Conservation (phyloP, 2,888 invertebrate species). For the Neoscelio sp. region DNA sequence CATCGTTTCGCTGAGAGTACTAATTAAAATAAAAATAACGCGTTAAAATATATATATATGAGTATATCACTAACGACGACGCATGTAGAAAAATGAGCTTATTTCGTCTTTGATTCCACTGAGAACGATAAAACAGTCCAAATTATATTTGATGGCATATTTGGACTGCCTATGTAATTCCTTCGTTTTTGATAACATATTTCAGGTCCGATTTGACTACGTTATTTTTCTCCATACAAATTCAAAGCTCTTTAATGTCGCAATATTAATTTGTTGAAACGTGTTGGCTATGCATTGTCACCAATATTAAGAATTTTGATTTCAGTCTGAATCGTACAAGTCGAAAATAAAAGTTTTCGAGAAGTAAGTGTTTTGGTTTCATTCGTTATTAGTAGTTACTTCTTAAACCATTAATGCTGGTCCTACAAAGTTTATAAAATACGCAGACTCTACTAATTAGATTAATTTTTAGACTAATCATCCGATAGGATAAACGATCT, state of each 20-base stretch:
- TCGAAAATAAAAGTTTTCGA: slow-evolving; percentile 55
- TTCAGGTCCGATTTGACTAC: slow-evolving; percentile 47
- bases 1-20: slow-evolving; percentile 59
- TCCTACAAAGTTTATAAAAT: slow-evolving; percentile 68
- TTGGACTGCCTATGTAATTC: no score
- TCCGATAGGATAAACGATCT: slow-evolving; percentile 62
- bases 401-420: slow-evolving; percentile 66
- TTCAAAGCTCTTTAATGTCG: slow-evolving; percentile 81
- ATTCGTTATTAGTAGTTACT: slow-evolving; percentile 56
- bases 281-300: slow-evolving; percentile 81
- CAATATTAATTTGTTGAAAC: slow-evolving; percentile 80
- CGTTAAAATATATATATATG: slow-evolving; percentile 47
- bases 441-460: slow-evolving; percentile 65
- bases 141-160: no score
- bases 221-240: slow-evolving; percentile 69
- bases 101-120: slow-evolving; percentile 79
- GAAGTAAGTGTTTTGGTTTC: slow-evolving; percentile 50
- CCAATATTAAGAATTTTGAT: slow-evolving; percentile 79
- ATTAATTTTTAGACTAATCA: slow-evolving; percentile 60
- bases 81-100: slow-evolving; percentile 83
- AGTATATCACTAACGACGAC: slow-evolving; percentile 77
- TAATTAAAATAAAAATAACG: slow-evolving; percentile 58
- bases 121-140: slow-evolving; percentile 56
- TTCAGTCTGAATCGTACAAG: slow-evolving; percentile 57
- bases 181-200: no score